These are phyloP conservation scores for Lates calcarifer DNA, from an alignment of 2,113 vertebrate genomes.

Conservation along the genomic window DNA sequence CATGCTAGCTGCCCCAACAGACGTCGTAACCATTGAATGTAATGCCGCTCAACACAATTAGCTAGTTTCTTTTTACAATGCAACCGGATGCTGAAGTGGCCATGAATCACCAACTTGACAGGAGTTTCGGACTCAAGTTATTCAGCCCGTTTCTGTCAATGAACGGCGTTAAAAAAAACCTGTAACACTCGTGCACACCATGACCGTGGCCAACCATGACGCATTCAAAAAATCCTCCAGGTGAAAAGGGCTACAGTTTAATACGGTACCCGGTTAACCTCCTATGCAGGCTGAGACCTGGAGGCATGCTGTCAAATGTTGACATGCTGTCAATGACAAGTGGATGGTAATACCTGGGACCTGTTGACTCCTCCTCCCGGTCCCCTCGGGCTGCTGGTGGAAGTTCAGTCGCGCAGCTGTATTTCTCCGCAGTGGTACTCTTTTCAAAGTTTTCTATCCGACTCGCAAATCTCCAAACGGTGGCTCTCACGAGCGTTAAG, in stretches of 20 bases:
- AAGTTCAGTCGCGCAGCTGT: constrained; percentile 56
- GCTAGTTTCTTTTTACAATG: neutral
- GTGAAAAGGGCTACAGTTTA: constrained; percentile 22
- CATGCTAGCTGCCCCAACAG: constrained; percentile 45
- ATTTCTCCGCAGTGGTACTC: constrained; percentile 52
- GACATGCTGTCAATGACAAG: constrained; percentile 74
- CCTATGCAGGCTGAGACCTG: neutral
- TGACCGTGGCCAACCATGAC: constrained; percentile 15
- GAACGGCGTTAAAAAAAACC: constrained; percentile 7
- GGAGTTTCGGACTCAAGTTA: constrained; percentile 17
- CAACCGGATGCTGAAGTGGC: no score
- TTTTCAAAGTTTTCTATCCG: constrained; percentile 66
- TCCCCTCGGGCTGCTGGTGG: constrained; percentile 48
- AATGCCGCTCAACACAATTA: neutral
- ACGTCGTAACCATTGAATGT: neutral
- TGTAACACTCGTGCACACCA: constrained; percentile 23
- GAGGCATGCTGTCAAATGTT: constrained; percentile 67
- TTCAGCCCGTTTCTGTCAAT: neutral
- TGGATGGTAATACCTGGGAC: constrained; percentile 83
- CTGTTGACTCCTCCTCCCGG: constrained; percentile 87
- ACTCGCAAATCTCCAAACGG: constrained; percentile 31
- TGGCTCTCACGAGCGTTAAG: constrained; percentile 8
- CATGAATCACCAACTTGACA: constrained; percentile 21
- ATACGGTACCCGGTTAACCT: neutral
- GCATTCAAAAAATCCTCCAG: constrained; percentile 41